A percentile compares a stretch with the other conserved stretches of the same genome.
Evolutionary conservation across 2,888 invertebrate genomes (phyloP).

Genomic region (Heliconius cydno): DNA sequence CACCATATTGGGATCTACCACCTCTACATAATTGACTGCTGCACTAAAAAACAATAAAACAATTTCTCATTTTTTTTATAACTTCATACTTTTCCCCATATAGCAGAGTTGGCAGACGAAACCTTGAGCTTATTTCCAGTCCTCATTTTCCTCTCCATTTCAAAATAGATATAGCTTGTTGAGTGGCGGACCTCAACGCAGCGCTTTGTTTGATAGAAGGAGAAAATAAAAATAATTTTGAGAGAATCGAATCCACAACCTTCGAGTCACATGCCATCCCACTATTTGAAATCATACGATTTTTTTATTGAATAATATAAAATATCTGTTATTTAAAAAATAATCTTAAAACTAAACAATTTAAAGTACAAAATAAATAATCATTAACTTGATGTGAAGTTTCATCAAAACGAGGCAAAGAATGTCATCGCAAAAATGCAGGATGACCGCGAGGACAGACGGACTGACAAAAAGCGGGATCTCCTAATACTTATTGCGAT

Average conservation of each 20-base stretch:
- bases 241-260: too few relatives aligned
- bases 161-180: too few relatives aligned
- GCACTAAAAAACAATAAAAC: neutral
- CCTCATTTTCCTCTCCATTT: too few relatives aligned
- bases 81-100: too few relatives aligned
- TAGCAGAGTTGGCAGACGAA: too few relatives aligned
- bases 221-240: too few relatives aligned
- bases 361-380: conserved; percentile 39
- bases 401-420: conserved; percentile 73
- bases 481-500: conserved; percentile 72
- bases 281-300: neutral
- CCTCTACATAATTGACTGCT: neutral
- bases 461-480: conserved; percentile 72
- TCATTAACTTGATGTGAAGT: conserved; percentile 29
- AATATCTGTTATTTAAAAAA: conserved; percentile 31
- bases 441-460: conserved; percentile 55
- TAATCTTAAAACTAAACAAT: conserved; percentile 15
- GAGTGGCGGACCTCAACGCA: too few relatives aligned
- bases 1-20: neutral
- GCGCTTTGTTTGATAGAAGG: too few relatives aligned
- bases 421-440: conserved; percentile 73
- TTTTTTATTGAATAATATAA: neutral
- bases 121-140: too few relatives aligned
- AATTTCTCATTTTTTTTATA: neutral
- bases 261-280: neutral